Evolutionary conservation across 2,113 vertebrate genomes (phyloP), one percentile per base, ranked within the genome.

Genomic region (Phylloscopus trochiloides): DNA sequence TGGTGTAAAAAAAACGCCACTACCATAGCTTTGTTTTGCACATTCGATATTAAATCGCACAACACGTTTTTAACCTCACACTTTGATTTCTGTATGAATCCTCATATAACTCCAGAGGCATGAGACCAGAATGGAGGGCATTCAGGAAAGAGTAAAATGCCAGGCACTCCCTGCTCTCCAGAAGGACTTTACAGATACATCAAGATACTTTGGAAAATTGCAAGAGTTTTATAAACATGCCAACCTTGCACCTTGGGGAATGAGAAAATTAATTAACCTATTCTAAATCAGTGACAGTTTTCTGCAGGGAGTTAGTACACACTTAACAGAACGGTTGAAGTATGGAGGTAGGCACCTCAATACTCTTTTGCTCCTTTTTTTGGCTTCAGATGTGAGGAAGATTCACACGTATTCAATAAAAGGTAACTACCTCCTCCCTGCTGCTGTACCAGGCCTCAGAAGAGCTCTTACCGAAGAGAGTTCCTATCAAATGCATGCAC

Each of bases 401-500:
- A 10, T 31, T 86, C 32, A 10, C 14, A 3, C 10, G 14, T 31
- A 12, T 7, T 25, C 12, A 57, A 51, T 9, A 16, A 22, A 28
- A 21, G 10, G 29, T 3, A 19, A 14, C 47, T 16, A 38, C n/a
- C 26, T 38, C 34, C 32, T 36, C 65, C 38, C 40, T 11, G 57
- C 17, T 10, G 43, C 43, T 10, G 47, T 9, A 1, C 17, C 11
- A 36, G 48, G 17, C 40, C 76, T 8, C 43, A 25, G 59, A n/a
- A 19, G 21, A 42, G 88, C 67, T 91, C 99, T 98, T 98, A 99
- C 99, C 99, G 50, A 99, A 96, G 36, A 99, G 94, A 38, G 98
- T 97, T 59, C 94, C 96, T 90, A 98, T 96, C 76, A 99, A 98
- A 77, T 95, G 98, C 17, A 97, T 25, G 81, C 98, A 98, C 84